Conservation (phyloP, 2,113 vertebrate species). For the Oryzias woworae region DNA sequence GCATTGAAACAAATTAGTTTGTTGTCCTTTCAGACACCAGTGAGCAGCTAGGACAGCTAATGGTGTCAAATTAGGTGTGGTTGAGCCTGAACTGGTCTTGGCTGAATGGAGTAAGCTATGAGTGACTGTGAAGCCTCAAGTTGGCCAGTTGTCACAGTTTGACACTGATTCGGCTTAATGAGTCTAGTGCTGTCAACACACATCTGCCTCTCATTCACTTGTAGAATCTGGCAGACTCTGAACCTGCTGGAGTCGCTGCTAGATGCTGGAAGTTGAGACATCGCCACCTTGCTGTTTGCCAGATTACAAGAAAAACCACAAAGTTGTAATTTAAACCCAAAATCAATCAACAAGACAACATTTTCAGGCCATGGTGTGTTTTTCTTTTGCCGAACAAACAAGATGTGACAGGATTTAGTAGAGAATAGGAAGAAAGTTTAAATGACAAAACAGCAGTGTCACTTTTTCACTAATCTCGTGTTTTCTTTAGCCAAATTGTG, state of each 20-base stretch:
- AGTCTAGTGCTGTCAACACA: slow-evolving; percentile 80
- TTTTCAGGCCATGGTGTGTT: not conserved
- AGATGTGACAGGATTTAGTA: not conserved
- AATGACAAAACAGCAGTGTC: not conserved
- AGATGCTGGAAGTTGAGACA: slow-evolving; percentile 63
- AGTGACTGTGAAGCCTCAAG: slow-evolving; percentile 72
- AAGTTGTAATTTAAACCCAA: slow-evolving; percentile 14
- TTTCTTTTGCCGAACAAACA: not conserved
- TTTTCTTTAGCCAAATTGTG: not conserved
- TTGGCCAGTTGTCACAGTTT: slow-evolving; percentile 78
- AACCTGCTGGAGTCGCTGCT: slow-evolving; percentile 89
- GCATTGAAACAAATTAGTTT: not conserved
- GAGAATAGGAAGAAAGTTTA: not conserved
- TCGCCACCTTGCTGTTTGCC: slow-evolving; percentile 40
- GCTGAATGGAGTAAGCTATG: slow-evolving; percentile 47
- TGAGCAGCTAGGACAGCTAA: slow-evolving; percentile 35
- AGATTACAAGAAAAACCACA: slow-evolving; percentile 73
- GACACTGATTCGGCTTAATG: slow-evolving; percentile 83
- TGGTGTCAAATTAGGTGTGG: slow-evolving; percentile 41
- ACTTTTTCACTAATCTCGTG: not conserved
- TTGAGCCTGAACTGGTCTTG: slow-evolving; percentile 43
- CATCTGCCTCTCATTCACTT: slow-evolving; percentile 89
- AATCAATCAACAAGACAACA: slow-evolving; percentile 7
- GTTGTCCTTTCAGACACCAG: not conserved
- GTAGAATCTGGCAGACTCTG: slow-evolving; percentile 92